Conservation (phyloP, 2,113 vertebrate genomes). For the Siniperca chuatsi region DNA sequence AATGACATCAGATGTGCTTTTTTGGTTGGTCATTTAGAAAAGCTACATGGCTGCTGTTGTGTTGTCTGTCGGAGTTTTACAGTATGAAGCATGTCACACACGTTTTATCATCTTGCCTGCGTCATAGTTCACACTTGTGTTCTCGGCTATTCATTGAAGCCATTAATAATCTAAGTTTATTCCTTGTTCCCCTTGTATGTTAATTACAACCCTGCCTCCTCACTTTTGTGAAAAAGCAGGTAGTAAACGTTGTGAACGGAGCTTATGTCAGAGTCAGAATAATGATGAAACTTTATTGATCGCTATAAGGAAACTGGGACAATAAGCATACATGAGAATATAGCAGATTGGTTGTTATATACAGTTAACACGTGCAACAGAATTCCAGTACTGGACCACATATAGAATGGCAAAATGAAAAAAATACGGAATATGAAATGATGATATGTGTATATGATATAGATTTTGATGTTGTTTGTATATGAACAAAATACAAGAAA, state of each 20-base stretch:
- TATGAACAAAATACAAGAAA: background rate
- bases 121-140: conserved; percentile 27
- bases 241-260: conserved; percentile 15
- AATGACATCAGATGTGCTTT: conserved; percentile 51
- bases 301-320: background rate
- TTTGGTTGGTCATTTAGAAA: conserved; percentile 50
- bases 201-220: background rate
- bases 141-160: conserved; percentile 35
- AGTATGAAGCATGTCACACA: conserved; percentile 66
- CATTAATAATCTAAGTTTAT: conserved; percentile 32
- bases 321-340: background rate
- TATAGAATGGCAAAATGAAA: background rate
- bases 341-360: background rate
- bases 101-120: conserved; percentile 58
- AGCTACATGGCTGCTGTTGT: conserved; percentile 68
- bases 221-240: conserved; percentile 5
- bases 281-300: conserved; percentile 19
- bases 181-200: conserved; percentile 33
- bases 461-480: background rate
- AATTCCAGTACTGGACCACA: background rate
- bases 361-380: background rate
- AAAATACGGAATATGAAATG: background rate
- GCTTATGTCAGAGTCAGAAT: background rate
- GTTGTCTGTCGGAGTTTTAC: conserved; percentile 57
- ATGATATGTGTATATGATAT: background rate